Evolutionary conservation across 1,140 invertebrate genomes (phyloP), one percentile per base, ranked within the genome.

Genomic region (Pentalonia nigronervosa): DNA sequence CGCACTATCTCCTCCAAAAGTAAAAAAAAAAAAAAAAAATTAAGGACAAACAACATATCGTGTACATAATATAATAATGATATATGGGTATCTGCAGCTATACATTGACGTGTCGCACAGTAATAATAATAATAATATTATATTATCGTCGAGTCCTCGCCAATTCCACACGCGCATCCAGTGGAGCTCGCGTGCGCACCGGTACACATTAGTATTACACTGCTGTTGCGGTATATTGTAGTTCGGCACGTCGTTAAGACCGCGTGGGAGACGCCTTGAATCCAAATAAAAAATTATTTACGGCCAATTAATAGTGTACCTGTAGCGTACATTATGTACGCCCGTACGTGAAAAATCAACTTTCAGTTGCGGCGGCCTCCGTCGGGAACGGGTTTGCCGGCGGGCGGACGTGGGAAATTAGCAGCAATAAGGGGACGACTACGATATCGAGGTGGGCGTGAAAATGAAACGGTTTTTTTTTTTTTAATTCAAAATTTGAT

Each of bases 281-380:
- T 88, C 86, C 86, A 45, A 86, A 86, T 45, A 45, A 86, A 41
- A 86, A 86, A 86, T 47, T 86, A 50, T 88, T 88, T 88, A 88
- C 47, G 30, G 47, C 47, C 86, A 88, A 88, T 88, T 88, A 88
- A 50, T 25, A 48, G 34, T 20, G 86, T 4, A 34, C 14, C 1
- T 41, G n/a, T n/a, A n/a, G 30, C 45, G 47, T 36, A 48, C 17
- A 23, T 23, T 53, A 53, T 53, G 30, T 47, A 45, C 83, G 30
- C 23, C 36, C 23, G 23, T 86, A 86, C 36, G 87, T 53, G 48
- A 89, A 89, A 36, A 89, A 56, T 53, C 50, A 41, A 89, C 88
- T 89, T 89, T 89, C 50, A 34, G 87, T 36, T 25, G 21, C 87
- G 48, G 48, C 48, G 86, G 30, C 48, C 48, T 53, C 87, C n/a